Conservation (phyloP, 2,797 vertebrate species). For the Phoxinus dragarum region DNA sequence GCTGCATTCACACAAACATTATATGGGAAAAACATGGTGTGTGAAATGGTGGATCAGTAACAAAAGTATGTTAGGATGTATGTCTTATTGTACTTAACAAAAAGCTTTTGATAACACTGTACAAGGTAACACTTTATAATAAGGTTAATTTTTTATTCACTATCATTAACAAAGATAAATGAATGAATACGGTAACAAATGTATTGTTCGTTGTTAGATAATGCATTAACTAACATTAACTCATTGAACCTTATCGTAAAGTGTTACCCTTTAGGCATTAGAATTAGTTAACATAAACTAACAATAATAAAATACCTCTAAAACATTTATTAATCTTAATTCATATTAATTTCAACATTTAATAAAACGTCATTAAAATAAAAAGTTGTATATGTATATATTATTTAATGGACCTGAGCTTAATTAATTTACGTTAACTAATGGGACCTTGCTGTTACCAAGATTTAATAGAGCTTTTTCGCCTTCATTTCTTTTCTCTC, state of each 20-base stretch:
- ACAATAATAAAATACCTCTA: not conserved
- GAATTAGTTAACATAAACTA: not conserved
- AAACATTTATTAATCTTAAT: not conserved
- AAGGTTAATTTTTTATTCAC: not conserved
- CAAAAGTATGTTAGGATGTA: not conserved
- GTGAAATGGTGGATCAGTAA: not conserved
- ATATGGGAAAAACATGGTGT: slow-evolving; percentile 5
- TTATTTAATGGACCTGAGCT: not conserved
- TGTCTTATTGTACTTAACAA: not conserved
- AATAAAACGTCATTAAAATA: not conserved
- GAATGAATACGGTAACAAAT: not conserved
- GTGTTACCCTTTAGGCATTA: not conserved
- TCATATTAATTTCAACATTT: not conserved
- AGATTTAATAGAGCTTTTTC: not conserved
- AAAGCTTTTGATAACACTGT: not conserved
- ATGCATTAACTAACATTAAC: not conserved
- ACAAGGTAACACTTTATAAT: not conserved
- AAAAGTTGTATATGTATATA: not conserved
- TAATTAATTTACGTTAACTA: not conserved
- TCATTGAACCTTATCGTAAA: not conserved
- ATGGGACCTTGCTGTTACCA: not conserved
- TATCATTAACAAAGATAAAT: not conserved
- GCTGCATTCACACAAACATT: slow-evolving; percentile 75
- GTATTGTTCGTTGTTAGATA: not conserved
- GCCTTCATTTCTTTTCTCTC: not conserved